These are phyloP conservation scores for Acanthisitta chloris DNA, from an alignment of 2,113 vertebrate species.

Conservation along the genomic window DNA sequence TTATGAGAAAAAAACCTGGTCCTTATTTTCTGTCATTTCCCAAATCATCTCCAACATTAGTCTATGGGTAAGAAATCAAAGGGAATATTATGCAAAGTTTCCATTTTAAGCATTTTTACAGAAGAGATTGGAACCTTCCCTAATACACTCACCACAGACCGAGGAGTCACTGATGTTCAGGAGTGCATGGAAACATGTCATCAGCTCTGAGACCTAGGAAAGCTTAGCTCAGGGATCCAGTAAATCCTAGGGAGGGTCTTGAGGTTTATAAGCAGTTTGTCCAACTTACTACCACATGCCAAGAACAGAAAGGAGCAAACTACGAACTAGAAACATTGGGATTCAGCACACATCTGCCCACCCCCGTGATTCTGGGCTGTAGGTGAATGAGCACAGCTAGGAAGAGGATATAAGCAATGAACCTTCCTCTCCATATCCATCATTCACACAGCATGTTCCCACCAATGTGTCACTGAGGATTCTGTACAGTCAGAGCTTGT, in stretches of 20 bases:
- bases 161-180: not conserved
- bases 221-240: not conserved
- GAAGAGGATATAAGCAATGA: fast-evolving
- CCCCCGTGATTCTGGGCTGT: not conserved
- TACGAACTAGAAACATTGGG: not conserved
- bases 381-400: not conserved
- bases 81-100: not conserved
- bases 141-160: not conserved
- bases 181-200: not conserved
- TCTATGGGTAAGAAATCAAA: not conserved
- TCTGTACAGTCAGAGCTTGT: not conserved
- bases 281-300: not conserved
- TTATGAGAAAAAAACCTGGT: not conserved
- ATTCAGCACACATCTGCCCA: not conserved
- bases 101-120: not conserved
- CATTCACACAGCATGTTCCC: not conserved
- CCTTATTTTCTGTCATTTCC: not conserved
- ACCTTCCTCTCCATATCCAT: not conserved
- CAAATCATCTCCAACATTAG: not conserved
- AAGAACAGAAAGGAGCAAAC: not conserved
- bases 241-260: not conserved
- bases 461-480: fast-evolving
- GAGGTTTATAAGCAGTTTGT: not conserved
- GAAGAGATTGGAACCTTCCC: not conserved
- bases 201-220: not conserved